A percentile compares a stretch with the other conserved stretches of the same genome.
Evolutionary conservation across 1,140 invertebrate genomes (phyloP).

Genomic region (Phenacoccus solenopsis): DNA sequence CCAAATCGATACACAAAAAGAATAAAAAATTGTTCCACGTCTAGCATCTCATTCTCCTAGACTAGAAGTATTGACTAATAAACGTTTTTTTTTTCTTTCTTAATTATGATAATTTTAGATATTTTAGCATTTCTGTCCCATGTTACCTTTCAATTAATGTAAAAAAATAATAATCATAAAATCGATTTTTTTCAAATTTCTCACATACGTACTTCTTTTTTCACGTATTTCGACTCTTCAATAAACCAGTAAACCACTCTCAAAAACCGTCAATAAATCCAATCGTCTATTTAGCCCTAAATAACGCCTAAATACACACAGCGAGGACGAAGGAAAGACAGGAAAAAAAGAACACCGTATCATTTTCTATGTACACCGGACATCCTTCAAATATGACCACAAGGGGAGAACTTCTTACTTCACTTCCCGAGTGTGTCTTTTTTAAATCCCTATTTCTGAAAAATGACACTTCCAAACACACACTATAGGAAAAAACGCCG

Average conservation of each 20-base stretch:
- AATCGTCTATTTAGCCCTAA: neutral
- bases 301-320: neutral
- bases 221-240: neutral
- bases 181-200: neutral
- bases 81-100: too few relatives aligned
- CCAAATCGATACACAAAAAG: too few relatives aligned
- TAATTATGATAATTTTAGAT: too few relatives aligned
- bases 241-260: neutral
- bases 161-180: neutral
- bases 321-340: neutral
- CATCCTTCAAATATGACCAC: neutral
- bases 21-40: too few relatives aligned
- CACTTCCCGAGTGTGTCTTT: neutral
- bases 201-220: too few relatives aligned
- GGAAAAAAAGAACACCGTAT: neutral
- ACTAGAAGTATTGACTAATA: too few relatives aligned
- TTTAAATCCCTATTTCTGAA: neutral
- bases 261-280: neutral
- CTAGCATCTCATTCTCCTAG: too few relatives aligned
- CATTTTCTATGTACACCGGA: neutral
- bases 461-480: conserved; percentile 6
- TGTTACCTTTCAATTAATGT: too few relatives aligned
- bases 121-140: too few relatives aligned
- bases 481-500: neutral
- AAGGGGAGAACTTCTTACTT: neutral